Percentiles rank a stretch among this genome's conserved stretches.
phyloP scores from a whole-genome alignment of 2,797 vertebrate species.

The Eulemur rubriventer region DNA sequence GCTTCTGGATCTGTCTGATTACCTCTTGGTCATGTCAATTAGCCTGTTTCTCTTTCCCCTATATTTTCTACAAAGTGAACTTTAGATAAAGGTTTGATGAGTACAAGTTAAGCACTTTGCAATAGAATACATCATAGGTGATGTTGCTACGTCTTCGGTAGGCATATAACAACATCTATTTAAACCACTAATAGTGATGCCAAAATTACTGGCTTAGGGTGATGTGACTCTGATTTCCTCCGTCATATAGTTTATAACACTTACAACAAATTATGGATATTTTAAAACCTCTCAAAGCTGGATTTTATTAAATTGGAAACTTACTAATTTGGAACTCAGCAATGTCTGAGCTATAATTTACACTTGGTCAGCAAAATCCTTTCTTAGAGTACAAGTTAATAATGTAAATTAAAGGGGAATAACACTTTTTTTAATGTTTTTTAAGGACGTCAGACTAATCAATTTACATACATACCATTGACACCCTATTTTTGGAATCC shows the following conservation, averaged over 20 bases:
- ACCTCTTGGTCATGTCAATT: background rate
- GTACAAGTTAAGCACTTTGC: background rate
- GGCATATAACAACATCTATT: background rate
- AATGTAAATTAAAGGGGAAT: background rate
- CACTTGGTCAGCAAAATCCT: background rate
- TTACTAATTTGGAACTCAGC: background rate
- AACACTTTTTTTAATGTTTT: background rate
- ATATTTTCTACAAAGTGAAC: background rate
- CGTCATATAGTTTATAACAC: background rate
- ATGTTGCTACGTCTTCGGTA: background rate
- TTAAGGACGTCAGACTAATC: background rate
- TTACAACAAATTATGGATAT: background rate
- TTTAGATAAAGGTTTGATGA: background rate
- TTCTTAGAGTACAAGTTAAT: conserved; percentile 16
- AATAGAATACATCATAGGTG: background rate
- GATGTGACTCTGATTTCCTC: background rate
- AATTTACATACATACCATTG: background rate
- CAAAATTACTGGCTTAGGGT: background rate
- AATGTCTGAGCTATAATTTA: background rate
- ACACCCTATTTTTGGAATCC: background rate
- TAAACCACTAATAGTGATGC: background rate
- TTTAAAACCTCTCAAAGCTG: background rate
- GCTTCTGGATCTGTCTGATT: background rate
- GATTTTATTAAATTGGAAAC: background rate
- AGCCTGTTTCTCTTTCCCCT: background rate